phyloP scores from a whole-genome alignment of 2,113 vertebrate species.

The Rattus rattus region DNA sequence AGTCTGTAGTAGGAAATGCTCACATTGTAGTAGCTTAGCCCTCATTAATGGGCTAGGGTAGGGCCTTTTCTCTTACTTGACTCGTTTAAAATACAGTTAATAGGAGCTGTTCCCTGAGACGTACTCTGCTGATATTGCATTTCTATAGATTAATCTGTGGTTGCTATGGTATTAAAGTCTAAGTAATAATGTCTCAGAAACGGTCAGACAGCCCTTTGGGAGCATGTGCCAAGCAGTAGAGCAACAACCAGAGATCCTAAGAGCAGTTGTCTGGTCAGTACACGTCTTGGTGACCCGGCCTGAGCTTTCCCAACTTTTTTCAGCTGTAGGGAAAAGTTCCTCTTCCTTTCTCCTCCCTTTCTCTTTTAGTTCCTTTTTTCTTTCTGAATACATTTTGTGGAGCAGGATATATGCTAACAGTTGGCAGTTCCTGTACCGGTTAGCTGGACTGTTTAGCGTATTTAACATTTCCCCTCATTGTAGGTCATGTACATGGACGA shows the following conservation, averaged over 20 bases:
- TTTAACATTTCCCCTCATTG: neutral
- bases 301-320: neutral
- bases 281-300: slow-evolving; percentile 29
- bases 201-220: neutral
- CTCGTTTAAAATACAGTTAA: neutral
- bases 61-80: neutral
- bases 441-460: neutral
- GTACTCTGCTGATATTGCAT: neutral
- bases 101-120: neutral
- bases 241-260: slow-evolving; percentile 14
- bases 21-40: neutral
- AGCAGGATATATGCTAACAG: neutral
- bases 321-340: neutral
- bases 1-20: neutral
- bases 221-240: neutral
- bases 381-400: neutral
- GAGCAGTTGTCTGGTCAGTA: slow-evolving; percentile 1
- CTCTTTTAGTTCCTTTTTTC: neutral
- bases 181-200: neutral
- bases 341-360: neutral
- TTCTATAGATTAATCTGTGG: neutral
- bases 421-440: neutral
- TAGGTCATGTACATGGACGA: slow-evolving; percentile 92
- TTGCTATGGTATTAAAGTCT: neutral
- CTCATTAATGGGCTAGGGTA: neutral